A percentile compares a stretch with the other conserved stretches of the same genome.
Conservation (phyloP, 2,888 invertebrate species). For the Phyllotreta cruciferae region DNA sequence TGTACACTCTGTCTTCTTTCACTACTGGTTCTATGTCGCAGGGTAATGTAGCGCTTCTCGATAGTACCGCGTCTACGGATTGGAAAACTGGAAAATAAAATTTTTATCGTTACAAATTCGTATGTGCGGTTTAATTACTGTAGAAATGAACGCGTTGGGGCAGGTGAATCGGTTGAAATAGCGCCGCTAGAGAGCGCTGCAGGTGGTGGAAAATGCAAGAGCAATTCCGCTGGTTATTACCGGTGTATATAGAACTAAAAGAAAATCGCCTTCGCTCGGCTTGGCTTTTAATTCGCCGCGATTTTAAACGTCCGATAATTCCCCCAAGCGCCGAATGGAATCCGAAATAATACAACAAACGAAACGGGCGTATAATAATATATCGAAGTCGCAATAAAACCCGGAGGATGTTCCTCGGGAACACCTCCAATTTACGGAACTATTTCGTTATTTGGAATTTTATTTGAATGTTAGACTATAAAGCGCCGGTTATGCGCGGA, state of each 20-base stretch:
- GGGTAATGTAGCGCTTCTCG: slow-evolving; percentile 82
- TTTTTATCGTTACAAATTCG: neutral
- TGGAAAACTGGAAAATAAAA: slow-evolving; percentile 67
- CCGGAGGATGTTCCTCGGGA: slow-evolving; percentile 22
- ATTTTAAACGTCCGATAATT: too few relatives aligned
- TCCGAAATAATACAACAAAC: slow-evolving; percentile 9
- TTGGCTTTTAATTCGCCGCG: too few relatives aligned
- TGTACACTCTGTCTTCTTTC: slow-evolving; percentile 85
- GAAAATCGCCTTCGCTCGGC: too few relatives aligned
- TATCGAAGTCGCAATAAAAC: slow-evolving; percentile 21
- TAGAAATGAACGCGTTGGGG: neutral
- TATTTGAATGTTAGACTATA: slow-evolving; percentile 28
- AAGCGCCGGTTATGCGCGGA: slow-evolving; percentile 32
- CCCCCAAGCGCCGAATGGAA: neutral
- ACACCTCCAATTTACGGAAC: slow-evolving; percentile 33
- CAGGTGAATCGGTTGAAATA: too few relatives aligned
- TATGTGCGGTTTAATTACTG: neutral
- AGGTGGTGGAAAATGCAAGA: too few relatives aligned
- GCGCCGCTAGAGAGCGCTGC: too few relatives aligned
- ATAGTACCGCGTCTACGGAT: slow-evolving; percentile 83
- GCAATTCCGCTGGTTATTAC: too few relatives aligned
- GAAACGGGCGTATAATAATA: too few relatives aligned
- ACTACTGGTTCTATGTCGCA: slow-evolving; percentile 85
- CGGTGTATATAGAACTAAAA: too few relatives aligned
- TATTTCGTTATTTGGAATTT: slow-evolving; percentile 31